Base-by-base conservation (phyloP, 2,113 vertebrate genomes). In the Oncorhynchus keta region DNA sequence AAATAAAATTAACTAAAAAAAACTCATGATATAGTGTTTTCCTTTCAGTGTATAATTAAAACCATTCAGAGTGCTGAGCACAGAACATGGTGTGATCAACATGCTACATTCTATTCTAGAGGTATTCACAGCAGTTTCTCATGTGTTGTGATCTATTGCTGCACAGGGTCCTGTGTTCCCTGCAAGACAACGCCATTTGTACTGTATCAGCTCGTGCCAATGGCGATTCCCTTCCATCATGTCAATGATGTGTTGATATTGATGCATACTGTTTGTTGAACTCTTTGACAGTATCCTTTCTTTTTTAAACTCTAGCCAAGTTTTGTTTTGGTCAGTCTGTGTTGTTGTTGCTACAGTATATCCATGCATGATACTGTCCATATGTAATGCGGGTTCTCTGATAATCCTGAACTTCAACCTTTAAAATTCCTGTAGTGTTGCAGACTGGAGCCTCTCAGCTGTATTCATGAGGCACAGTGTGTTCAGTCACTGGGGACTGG, bases 401-500 rank as follows among this genome's bases (percentile, higher is more conserved):
- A 59, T 2, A 12, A 57, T 16, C 55, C 55, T 57, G 55, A 57
- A 11, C 39, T 45, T 45, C 39, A 45, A 45, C 39, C 39, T 45
- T 45, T 45, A 45, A 45, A 45, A 9, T 9, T 45, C 9, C 39
- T 45, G 72, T 70, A 51, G 68, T 81, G 59, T 45, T 24, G 39
- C 39, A 45, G 22, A 26, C 64, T 28, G 11, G 22, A 66, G 32
- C 74, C 61, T 59, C 69, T 45, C 9, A 62, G 76, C 78, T 24
- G 4, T 51, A 32, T 64, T 75, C 39, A 20, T n/a, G 26, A 70
- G 72, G 24, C 73, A 28, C 67, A 68, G 75, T 26, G 55, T 59
- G 81, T 70, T 22, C 82, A 84, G 85, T 80, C 76, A 4, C 71
- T 75, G 73, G 84, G 85, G 80, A 72, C 81, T 84, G 84, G 70